These are phyloP conservation scores for Listronotus bonariensis DNA, from an alignment of 1,140 invertebrate genomes.

Conservation along the genomic window DNA sequence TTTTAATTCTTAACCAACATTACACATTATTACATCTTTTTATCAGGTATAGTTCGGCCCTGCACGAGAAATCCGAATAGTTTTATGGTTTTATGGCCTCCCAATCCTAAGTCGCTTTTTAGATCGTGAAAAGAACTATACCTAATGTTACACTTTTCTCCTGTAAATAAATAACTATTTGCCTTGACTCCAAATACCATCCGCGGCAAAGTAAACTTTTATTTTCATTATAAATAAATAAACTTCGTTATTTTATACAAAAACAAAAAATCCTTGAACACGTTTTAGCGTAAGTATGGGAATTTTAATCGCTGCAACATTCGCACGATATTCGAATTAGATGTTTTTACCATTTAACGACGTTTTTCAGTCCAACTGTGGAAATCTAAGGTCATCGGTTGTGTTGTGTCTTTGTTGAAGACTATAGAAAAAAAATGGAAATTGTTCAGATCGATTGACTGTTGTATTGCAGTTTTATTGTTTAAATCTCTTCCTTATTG, in stretches of 20 bases:
- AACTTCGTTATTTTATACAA: slow-evolving; percentile 19
- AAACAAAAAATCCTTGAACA: slow-evolving; percentile 31
- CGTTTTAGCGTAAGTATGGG: slow-evolving; percentile 30
- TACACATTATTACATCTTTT: no score
- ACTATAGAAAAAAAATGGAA: not conserved
- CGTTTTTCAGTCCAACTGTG: slow-evolving; percentile 27
- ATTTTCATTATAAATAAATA: slow-evolving; percentile 27
- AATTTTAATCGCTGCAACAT: slow-evolving; percentile 23
- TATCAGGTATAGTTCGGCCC: no score
- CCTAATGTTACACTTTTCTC: no score
- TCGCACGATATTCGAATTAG: slow-evolving; percentile 25
- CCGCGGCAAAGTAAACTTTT: no score
- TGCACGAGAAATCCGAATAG: no score
- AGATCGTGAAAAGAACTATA: no score
- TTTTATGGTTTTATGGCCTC: no score
- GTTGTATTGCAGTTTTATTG: slow-evolving; percentile 10
- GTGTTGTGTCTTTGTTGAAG: slow-evolving; percentile 13
- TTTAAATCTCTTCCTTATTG: slow-evolving; percentile 18
- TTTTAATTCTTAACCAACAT: no score
- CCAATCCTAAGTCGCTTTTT: no score
- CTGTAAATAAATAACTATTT: no score
- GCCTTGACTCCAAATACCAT: no score
- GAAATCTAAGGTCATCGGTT: slow-evolving; percentile 20
- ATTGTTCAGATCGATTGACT: no score
- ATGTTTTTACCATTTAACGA: slow-evolving; percentile 17